Evolutionary conservation across 2,113 vertebrate genomes (phyloP).

Genomic region (Mobula birostris): DNA sequence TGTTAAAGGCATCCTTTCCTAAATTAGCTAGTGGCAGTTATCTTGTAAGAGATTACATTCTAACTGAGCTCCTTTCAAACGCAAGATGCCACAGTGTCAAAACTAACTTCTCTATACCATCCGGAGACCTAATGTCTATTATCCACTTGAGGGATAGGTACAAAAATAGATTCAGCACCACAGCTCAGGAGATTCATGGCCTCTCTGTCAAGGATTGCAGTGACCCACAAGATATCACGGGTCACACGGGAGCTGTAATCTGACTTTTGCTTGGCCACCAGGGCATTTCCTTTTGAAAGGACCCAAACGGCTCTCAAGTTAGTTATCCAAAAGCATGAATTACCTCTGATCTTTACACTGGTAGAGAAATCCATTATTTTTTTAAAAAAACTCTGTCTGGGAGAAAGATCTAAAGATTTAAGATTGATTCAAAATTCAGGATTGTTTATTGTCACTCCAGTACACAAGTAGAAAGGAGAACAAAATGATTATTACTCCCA

Average conservation of each 20-base stretch:
- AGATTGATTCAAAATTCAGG: too few species aligned
- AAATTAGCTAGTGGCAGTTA: not conserved
- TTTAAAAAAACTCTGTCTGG: not conserved
- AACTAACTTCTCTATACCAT: not conserved
- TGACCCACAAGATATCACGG: not conserved
- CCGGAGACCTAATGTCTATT: slow-evolving; percentile 16
- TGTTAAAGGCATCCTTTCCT: not conserved
- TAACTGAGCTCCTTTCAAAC: not conserved
- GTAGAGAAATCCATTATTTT: not conserved
- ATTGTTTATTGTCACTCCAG: too few species aligned
- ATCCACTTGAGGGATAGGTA: not conserved
- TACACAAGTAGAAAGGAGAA: too few species aligned
- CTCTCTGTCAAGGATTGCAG: slow-evolving; percentile 8
- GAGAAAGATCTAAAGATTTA: too few species aligned
- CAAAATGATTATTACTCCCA: too few species aligned
- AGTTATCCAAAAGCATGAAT: slow-evolving; percentile 8
- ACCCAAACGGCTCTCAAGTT: not conserved
- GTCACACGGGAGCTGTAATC: not conserved
- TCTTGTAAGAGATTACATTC: slow-evolving; percentile 13
- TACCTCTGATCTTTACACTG: not conserved
- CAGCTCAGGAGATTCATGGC: not conserved
- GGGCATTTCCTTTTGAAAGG: not conserved
- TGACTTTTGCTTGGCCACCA: slow-evolving; percentile 5
- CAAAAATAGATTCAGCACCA: not conserved
- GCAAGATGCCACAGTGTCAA: not conserved